Conservation (phyloP, 2,797 vertebrate species). For the Gambusia yucatana region DNA sequence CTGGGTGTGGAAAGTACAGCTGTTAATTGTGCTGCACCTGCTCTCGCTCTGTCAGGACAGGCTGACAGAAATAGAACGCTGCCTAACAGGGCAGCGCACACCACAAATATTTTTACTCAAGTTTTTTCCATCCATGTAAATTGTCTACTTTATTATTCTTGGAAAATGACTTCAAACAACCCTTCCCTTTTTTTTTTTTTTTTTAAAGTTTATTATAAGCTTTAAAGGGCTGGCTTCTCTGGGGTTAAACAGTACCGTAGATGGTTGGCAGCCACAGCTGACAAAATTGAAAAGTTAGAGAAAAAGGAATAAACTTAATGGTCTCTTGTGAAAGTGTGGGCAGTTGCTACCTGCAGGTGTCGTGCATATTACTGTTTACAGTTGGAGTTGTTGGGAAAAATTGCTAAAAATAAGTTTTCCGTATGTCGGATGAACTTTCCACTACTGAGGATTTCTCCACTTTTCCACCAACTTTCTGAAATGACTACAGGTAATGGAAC, state of each 20-base stretch:
- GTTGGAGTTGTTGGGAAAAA: background rate
- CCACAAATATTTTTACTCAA: conserved; percentile 30
- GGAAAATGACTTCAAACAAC: background rate
- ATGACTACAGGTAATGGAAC: background rate
- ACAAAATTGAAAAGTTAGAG: background rate
- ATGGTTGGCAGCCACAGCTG: background rate
- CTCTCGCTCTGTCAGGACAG: conserved; percentile 69
- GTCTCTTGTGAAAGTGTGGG: background rate
- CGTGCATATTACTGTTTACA: background rate
- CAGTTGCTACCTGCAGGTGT: background rate
- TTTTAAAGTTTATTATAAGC: background rate
- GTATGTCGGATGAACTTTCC: background rate
- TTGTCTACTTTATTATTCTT: background rate
- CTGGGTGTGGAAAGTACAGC: conserved; percentile 52
- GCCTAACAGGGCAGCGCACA: conserved; percentile 44
- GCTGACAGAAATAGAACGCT: conserved; percentile 77
- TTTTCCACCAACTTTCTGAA: background rate
- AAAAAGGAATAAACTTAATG: background rate
- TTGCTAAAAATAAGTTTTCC: background rate
- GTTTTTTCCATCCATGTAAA: conserved; percentile 40
- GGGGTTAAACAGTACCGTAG: background rate
- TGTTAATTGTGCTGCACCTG: conserved; percentile 82
- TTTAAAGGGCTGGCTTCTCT: background rate
- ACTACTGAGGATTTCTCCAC: background rate
- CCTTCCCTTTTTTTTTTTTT: background rate